Base-by-base conservation (phyloP, 2,797 vertebrate genomes). In the Sternarchorhynchus goeldii region DNA sequence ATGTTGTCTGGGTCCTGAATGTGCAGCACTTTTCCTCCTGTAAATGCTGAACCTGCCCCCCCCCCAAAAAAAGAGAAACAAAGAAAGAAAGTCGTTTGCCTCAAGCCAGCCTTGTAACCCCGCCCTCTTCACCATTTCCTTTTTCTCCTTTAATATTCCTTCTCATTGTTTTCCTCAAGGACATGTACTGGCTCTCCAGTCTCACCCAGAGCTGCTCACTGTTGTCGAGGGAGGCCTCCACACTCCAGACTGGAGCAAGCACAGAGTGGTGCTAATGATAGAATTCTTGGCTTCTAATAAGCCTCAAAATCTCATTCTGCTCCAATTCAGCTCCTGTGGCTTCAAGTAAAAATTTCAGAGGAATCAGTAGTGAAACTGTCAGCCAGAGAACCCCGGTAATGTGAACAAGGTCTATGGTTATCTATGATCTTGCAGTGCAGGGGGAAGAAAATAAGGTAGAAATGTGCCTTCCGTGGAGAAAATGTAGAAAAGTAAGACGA, bases 281-380 rank as follows among this genome's bases (percentile, higher is more conserved):
- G 75, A 83, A 84, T 84, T 75, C 83, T 73, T 81, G 78, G 88
- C 83, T 90, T 85, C 71, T 86, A 87, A 87, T 81, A 74, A 82
- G 81, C 79, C 88, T 88, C 85, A 63, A 81, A 82, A 88, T 87
- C 83, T 76, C 76, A 84, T 79, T 87, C 81, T 81, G 83, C 87
- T 88, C 88, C 88, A 72, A 88, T 87, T 85, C 72, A 76, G 82
- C 75, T 78, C 80, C 55, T 73, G 80, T 82, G 76, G 68, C 73
- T 79, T 82, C 75, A 76, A 76, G 81, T 80, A 75, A 81, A 81
- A 82, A 81, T 74, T 79, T 76, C 73, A 67, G 53, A 70, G 75
- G 73, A 79, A 81, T 78, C 82, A 34, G 83, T 66, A 64, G 71
- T 58, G 78, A 75, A 76, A 65, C 57, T 55, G 34, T 72, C 70